Evolutionary conservation across 2,888 invertebrate species (phyloP), one percentile per base, ranked within the genome.

Genomic region (Scaptomyza flava): DNA sequence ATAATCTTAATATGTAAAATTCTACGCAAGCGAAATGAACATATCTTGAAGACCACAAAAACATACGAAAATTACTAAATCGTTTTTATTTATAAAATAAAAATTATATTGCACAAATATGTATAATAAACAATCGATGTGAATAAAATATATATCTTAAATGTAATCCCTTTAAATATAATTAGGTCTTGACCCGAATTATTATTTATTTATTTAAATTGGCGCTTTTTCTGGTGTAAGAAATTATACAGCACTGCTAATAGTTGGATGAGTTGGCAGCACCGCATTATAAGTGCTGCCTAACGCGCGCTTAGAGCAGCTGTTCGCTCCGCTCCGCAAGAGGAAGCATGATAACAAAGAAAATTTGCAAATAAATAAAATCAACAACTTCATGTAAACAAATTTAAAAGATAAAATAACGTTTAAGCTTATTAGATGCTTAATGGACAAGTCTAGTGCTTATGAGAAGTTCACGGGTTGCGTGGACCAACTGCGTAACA

Each of bases 401-500:
- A 76, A 79, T 70, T 68, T 69, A 58, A 77, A 72, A 33, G 12
- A 9, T 31, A 36, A 30, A 14, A 45, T 43, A 62, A 42, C 34
- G 31, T 45, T 45, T 4, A 27, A 38, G 5, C 45, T 46, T 12
- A 67, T 31, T 31, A 1, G 8, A 14, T n/a, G 12, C 34, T 27
- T 43, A 60, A 91, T 91, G 91, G 91, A 91, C 51, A 91, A 90
- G 70, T 82, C 90, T 69, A 85, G 77, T 50, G 87, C 77, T 23
- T 90, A 91, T 75, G 84, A 85, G 6, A 90, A 88, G 51, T 91
- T 92, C 70, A 90, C 85, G 20, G 89, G 89, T 33, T 79, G 87
- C 34, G 90, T 92, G 60, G 92, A 92, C 53, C 88, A 90, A 64
- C 83, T 92, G 63, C 89, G 92, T 56, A 91, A 89, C 54, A 91